These are phyloP conservation scores for Epizoanthus scotinus DNA, from an alignment of 92 coral and sea anemone genomes.

Conservation along the genomic window DNA sequence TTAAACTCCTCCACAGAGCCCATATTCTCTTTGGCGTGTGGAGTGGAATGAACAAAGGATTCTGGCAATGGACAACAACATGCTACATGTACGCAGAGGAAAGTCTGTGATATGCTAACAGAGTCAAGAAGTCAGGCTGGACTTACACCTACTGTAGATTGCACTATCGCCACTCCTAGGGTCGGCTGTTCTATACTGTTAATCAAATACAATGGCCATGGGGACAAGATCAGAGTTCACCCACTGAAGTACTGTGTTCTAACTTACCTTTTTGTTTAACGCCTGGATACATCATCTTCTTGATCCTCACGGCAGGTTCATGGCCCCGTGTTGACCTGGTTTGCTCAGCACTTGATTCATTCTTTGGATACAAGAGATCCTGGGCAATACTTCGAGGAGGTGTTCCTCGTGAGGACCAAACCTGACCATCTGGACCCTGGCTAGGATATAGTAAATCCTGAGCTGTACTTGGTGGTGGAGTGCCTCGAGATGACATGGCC, in stretches of 20 bases:
- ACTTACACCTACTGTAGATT: too few relatives aligned
- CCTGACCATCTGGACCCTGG: constrained; percentile 18
- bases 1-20: too few relatives aligned
- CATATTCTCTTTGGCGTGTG: too few relatives aligned
- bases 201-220: too few relatives aligned
- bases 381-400: constrained; percentile 83
- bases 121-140: too few relatives aligned
- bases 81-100: too few relatives aligned
- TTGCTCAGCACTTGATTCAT: constrained; percentile 34
- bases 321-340: constrained; percentile 75
- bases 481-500: constrained; percentile 54
- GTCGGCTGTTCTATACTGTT: too few relatives aligned
- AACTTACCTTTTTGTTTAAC: constrained; percentile 58
- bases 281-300: constrained; percentile 74
- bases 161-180: too few relatives aligned
- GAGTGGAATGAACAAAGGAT: too few relatives aligned
- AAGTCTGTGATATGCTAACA: too few relatives aligned
- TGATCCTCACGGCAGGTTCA: constrained; percentile 76
- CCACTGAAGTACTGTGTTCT: not conserved
- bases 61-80: too few relatives aligned
- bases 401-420: constrained; percentile 57
- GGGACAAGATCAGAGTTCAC: not conserved
- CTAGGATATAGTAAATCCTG: constrained; percentile 72
- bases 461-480: constrained; percentile 67
- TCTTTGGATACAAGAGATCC: constrained; percentile 74